Conservation (phyloP, 2,797 vertebrate genomes). For the Rachycentron canadum region DNA sequence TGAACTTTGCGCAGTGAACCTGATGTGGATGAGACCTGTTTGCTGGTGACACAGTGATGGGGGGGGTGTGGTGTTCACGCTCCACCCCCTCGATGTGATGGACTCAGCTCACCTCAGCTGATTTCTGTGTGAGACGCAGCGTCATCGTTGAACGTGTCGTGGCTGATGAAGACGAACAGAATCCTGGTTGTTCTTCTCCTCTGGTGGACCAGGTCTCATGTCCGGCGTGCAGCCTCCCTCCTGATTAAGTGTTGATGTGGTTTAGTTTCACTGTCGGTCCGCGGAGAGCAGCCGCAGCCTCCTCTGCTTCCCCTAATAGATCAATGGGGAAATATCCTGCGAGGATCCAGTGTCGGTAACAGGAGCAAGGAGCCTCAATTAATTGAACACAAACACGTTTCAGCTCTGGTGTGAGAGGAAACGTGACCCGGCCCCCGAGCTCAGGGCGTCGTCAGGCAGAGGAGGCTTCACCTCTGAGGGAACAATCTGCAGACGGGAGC, state of each 20-base stretch:
- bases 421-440: slow-evolving; percentile 71
- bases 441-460: slow-evolving; percentile 67
- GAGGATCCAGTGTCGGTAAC: slow-evolving; percentile 78
- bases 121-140: too few species aligned
- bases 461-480: slow-evolving; percentile 1
- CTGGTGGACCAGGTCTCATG: too few species aligned
- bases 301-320: slow-evolving; percentile 73
- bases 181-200: too few species aligned
- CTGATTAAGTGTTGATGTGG: slow-evolving; percentile 82
- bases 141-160: too few species aligned
- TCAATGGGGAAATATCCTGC: slow-evolving; percentile 80
- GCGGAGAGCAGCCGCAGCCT: slow-evolving; percentile 61
- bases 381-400: slow-evolving; percentile 85
- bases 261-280: slow-evolving; percentile 78
- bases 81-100: too few species aligned
- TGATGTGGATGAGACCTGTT: too few species aligned
- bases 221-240: background rate
- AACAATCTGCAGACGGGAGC: background rate
- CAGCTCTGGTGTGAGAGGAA: slow-evolving; percentile 71
- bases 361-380: slow-evolving; percentile 82
- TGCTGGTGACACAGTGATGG: too few species aligned
- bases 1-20: too few species aligned
- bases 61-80: too few species aligned
- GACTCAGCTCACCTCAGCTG: too few species aligned
- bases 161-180: too few species aligned